Evolutionary conservation across 2,888 invertebrate genomes (phyloP), one percentile per base, ranked within the genome.

Genomic region (Orchesella flavescens): DNA sequence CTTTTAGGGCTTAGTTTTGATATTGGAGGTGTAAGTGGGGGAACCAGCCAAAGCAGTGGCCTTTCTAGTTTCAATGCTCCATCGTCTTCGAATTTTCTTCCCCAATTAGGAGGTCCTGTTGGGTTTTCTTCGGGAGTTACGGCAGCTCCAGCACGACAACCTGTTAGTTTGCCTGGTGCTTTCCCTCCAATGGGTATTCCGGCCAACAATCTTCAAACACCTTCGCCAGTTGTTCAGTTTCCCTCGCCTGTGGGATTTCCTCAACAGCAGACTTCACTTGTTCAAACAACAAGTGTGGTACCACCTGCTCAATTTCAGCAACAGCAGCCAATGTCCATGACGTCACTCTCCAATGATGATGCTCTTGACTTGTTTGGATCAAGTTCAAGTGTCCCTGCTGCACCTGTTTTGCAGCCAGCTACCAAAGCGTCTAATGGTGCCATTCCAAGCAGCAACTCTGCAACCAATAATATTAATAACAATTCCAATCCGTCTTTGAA

Each of bases 391-490:
- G 71, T 74, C 49, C 72, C 76, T 7, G 69, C 63, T 65, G 84
- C 83, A 19, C 77, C 84, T 23, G 73, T 86, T 1, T 76, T 86
- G 59, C 84, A 85, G 53, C 87, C 84, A 17, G 84, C 73, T 65
- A 76, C 65, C 46, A 83, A 83, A 80, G 63, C 82, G 63, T 82
- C 84, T 53, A 78, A 78, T 59, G 75, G 78, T 85, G 79, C 77
- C 76, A 86, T 74, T 84, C 76, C 84, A 65, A 78, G 73, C 44
- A 83, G 71, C 57, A 84, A 76, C 74, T 86, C 80, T 72, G 86
- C 85, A 49, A 84, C 86, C 49, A 86, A 85, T 75, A 86, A 86
- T 72, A 88, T 87, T 75, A 88, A 86, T 86, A 88, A 87, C 75
- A 86, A 87, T 81, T 85, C 86, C 74, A 84, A 84, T 79, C 78